Evolutionary conservation across 2,888 invertebrate genomes (phyloP).

Genomic region (Dryococelus australis): DNA sequence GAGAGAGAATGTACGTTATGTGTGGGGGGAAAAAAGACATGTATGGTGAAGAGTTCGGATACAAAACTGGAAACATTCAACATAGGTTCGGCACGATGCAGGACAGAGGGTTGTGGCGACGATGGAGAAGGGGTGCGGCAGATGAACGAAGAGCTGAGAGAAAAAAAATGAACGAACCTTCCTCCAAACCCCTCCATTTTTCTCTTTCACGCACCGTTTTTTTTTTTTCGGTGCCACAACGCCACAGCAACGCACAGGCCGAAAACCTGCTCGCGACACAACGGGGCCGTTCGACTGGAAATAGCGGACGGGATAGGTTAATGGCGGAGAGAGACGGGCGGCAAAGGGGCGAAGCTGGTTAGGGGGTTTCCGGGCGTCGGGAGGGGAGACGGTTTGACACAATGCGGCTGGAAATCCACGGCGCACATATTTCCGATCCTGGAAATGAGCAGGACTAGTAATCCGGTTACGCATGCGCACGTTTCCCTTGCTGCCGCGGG

Average conservation of each 20-base stretch:
- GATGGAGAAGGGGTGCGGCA: no score
- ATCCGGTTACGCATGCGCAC: not conserved
- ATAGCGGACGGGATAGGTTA: not conserved
- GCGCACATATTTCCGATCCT: constrained; percentile 16
- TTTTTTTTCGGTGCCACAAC: not conserved
- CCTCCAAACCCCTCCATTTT: no score
- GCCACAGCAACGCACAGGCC: not conserved
- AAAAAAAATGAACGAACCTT: no score
- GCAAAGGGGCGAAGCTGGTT: not conserved
- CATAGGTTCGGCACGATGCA: no score
- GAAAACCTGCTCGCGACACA: constrained; percentile 2
- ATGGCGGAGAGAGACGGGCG: not conserved
- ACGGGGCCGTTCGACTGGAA: not conserved
- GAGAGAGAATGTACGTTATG: no score
- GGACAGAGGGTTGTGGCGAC: no score
- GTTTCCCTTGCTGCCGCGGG: not conserved
- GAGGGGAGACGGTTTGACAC: not conserved
- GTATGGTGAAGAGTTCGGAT: no score
- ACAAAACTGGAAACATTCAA: no score
- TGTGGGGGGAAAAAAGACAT: no score
- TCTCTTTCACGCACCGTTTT: not conserved
- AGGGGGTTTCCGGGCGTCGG: no score
- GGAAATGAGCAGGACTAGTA: not conserved
- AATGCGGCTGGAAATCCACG: not conserved
- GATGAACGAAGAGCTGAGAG: no score